phyloP scores from a whole-genome alignment of 2,113 vertebrate species.

The Dasyornis broadbenti region DNA sequence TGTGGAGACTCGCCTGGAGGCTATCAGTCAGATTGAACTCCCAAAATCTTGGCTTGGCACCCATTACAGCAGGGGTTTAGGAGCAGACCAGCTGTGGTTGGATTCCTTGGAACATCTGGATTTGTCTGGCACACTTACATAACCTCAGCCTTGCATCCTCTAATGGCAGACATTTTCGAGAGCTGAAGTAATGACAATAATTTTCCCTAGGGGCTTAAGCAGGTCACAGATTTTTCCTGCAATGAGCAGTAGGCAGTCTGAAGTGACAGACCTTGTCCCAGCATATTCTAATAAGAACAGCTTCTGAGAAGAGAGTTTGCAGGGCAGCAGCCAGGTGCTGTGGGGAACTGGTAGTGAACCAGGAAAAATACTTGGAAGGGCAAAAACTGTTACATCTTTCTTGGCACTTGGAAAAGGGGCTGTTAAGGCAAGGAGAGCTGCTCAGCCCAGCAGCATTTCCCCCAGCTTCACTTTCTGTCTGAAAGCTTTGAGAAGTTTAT shows the following conservation, averaged over 20 bases:
- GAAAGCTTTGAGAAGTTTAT: neutral
- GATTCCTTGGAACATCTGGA: neutral
- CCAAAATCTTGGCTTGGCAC: neutral
- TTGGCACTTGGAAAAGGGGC: neutral
- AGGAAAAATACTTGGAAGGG: neutral
- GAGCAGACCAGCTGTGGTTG: neutral
- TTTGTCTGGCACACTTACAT: neutral
- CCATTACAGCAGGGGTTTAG: neutral
- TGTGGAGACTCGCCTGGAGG: neutral
- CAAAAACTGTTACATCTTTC: neutral
- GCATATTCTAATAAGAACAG: neutral
- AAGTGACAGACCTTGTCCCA: neutral
- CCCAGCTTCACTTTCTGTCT: neutral
- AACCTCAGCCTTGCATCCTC: constrained; percentile 1
- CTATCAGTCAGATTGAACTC: neutral
- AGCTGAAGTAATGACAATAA: neutral
- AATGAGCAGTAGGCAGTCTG: neutral
- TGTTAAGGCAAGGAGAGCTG: neutral
- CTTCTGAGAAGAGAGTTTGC: neutral
- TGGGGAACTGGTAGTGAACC: neutral
- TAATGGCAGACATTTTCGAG: neutral
- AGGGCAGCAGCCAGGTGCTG: neutral
- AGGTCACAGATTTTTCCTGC: neutral
- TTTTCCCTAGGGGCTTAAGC: neutral
- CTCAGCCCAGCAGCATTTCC: neutral